Evolutionary conservation across 1,140 invertebrate species (phyloP).

Genomic region (Sinella curviseta): DNA sequence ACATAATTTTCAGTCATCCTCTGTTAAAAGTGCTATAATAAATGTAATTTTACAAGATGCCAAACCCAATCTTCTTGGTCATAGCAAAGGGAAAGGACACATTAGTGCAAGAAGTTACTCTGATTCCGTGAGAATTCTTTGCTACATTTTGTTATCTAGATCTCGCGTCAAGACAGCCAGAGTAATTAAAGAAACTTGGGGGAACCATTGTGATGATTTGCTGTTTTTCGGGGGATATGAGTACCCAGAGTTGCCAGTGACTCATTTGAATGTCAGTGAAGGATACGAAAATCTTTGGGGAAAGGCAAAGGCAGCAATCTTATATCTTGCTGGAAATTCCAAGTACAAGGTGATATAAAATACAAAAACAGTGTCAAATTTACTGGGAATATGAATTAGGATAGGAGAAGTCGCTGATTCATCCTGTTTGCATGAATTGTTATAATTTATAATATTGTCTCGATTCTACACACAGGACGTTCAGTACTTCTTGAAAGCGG

Average conservation of each 20-base stretch:
- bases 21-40: too few relatives aligned
- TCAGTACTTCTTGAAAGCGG: constrained; percentile 57
- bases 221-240: constrained; percentile 44
- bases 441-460: not conserved
- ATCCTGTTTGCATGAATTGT: not conserved
- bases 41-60: too few relatives aligned
- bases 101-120: too few relatives aligned
- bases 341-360: not conserved
- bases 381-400: not conserved
- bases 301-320: constrained; percentile 43
- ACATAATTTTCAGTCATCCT: too few relatives aligned
- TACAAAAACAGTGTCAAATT: not conserved
- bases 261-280: constrained; percentile 35
- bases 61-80: too few relatives aligned
- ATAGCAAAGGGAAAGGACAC: too few relatives aligned
- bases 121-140: constrained; percentile 40
- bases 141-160: constrained; percentile 40
- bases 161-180: constrained; percentile 34
- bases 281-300: constrained; percentile 45
- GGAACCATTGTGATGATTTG: constrained; percentile 44
- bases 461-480: constrained; percentile 35
- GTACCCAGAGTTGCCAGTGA: constrained; percentile 37
- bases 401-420: not conserved
- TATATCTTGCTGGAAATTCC: constrained; percentile 23
- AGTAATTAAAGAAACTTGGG: constrained; percentile 46